Percentiles rank a stretch among this genome's conserved stretches.
These are phyloP conservation scores for Sebastes fasciatus DNA, from an alignment of 2,113 vertebrate species.

Conservation along the genomic window DNA sequence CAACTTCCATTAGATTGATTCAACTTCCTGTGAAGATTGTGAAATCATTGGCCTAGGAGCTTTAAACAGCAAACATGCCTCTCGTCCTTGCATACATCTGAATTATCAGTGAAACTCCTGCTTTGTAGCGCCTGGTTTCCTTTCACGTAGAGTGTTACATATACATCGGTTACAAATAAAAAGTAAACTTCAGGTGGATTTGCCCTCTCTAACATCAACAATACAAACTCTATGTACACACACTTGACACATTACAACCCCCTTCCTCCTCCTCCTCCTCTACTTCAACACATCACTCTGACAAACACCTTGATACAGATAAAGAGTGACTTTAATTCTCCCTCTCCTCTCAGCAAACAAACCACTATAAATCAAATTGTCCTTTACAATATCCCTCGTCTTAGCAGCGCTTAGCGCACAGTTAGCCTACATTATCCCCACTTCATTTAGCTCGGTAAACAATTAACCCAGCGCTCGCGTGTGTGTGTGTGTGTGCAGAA, in stretches of 20 bases:
- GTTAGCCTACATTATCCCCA: slow-evolving; percentile 78
- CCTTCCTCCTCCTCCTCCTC: not conserved
- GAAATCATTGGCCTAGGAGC: not conserved
- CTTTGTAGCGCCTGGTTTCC: not conserved
- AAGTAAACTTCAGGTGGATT: not conserved
- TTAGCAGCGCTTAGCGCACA: slow-evolving; percentile 63
- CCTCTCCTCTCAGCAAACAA: slow-evolving; percentile 55
- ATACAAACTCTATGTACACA: slow-evolving; percentile 18
- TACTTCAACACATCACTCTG: slow-evolving; percentile 12
- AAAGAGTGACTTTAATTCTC: slow-evolving; percentile 45
- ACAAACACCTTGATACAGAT: slow-evolving; percentile 47
- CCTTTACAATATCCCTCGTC: slow-evolving; percentile 70
- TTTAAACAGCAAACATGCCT: not conserved
- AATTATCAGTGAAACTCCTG: not conserved
- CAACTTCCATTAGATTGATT: not conserved
- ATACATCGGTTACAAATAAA: too few species aligned
- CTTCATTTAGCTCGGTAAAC: slow-evolving; percentile 78
- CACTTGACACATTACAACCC: slow-evolving; percentile 41
- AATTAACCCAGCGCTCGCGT: slow-evolving; percentile 71
- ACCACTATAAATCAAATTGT: slow-evolving; percentile 65
- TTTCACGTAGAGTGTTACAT: not conserved
- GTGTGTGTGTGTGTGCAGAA: slow-evolving; percentile 58
- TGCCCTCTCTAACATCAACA: not conserved
- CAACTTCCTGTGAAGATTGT: not conserved
- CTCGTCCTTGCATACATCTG: not conserved